A percentile compares a stretch with the other conserved stretches of the same genome.
Conservation (phyloP, 2,888 invertebrate genomes). For the Nephrotoma appendiculata region DNA sequence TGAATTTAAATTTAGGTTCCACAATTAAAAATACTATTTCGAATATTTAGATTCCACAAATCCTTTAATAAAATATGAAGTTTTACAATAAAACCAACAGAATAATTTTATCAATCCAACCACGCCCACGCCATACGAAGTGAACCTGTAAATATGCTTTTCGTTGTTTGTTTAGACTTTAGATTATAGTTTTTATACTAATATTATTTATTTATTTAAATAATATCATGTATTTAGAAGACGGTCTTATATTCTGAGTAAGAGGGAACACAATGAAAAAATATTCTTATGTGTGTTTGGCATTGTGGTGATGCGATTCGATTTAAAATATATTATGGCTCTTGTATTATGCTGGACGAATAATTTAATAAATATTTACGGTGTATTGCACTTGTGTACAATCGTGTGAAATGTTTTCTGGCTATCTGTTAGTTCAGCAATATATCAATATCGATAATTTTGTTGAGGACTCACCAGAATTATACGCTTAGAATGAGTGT, state of each 20-base stretch:
- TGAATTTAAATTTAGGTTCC: neutral
- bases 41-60: neutral
- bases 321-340: neutral
- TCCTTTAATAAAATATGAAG: too few species aligned
- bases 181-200: neutral
- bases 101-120: too few species aligned
- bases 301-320: neutral
- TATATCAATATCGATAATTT: too few species aligned
- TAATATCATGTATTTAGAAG: neutral
- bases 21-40: neutral
- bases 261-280: neutral
- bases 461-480: too few species aligned
- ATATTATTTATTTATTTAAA: neutral
- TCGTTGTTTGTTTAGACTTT: neutral
- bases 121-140: neutral
- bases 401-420: too few species aligned
- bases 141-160: neutral
- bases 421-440: too few species aligned
- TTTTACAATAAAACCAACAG: too few species aligned
- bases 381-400: neutral
- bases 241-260: neutral
- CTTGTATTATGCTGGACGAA: neutral
- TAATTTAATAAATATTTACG: neutral
- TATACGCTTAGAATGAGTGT: too few species aligned
- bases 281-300: neutral